These are phyloP conservation scores for Microtus ochrogaster DNA, from an alignment of 2,113 vertebrate genomes.

Conservation along the genomic window DNA sequence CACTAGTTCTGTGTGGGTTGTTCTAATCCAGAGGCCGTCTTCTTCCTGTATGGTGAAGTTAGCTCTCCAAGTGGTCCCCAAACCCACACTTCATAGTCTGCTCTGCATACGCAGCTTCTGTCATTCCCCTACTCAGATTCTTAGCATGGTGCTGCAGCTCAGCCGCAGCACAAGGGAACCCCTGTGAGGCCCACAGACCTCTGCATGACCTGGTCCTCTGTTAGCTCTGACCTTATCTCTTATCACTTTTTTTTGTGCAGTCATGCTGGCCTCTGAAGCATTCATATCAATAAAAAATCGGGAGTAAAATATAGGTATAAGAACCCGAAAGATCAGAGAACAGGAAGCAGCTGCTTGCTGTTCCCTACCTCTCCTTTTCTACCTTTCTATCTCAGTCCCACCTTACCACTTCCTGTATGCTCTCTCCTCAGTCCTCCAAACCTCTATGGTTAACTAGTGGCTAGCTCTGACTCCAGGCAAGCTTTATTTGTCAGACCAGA, in stretches of 20 bases:
- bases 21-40: neutral
- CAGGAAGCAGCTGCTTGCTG: no score
- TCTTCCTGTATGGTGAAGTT: neutral
- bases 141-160: no score
- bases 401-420: no score
- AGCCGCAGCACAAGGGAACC: neutral
- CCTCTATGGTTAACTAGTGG: no score
- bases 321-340: no score
- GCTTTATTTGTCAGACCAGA: no score
- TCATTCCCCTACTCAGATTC: neutral
- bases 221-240: neutral
- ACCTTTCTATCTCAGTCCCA: no score
- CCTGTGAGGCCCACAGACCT: neutral
- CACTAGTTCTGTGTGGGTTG: neutral
- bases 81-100: neutral
- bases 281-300: no score
- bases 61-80: neutral
- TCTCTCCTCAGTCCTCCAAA: no score
- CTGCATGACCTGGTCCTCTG: neutral
- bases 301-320: no score
- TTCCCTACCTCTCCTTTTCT: no score
- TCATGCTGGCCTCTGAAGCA: neutral
- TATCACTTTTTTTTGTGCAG: neutral
- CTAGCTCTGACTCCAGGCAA: no score
- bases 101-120: neutral